These are phyloP conservation scores for Dissostichus mawsoni DNA, from an alignment of 2,113 vertebrate genomes.

Conservation along the genomic window DNA sequence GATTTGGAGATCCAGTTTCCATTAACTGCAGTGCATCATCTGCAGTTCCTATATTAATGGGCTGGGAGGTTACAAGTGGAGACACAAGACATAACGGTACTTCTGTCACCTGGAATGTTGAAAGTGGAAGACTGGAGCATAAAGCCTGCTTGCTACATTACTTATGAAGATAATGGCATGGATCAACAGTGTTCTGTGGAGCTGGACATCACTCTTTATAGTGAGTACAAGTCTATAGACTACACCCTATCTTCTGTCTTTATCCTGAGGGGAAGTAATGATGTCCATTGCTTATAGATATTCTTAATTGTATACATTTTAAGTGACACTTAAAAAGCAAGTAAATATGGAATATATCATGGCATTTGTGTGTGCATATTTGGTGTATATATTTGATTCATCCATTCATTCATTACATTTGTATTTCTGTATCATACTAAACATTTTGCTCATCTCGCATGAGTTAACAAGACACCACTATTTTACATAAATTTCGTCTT, in stretches of 20 bases:
- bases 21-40: slow-evolving; percentile 50
- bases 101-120: background rate
- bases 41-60: rapidly evolving
- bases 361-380: background rate
- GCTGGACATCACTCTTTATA: slow-evolving; percentile 51
- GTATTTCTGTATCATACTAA: too few relatives aligned
- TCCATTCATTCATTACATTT: too few relatives aligned
- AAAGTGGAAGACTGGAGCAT: slow-evolving; percentile 29
- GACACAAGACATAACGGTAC: rapidly evolving
- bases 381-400: too few relatives aligned
- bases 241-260: background rate
- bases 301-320: background rate
- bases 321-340: background rate
- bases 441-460: too few relatives aligned
- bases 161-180: rapidly evolving
- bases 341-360: background rate
- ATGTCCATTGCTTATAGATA: background rate
- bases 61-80: slow-evolving; percentile 46
- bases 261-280: background rate
- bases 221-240: slow-evolving; percentile 57
- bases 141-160: background rate
- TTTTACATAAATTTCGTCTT: too few relatives aligned
- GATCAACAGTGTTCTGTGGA: rapidly evolving
- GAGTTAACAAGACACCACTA: too few relatives aligned
- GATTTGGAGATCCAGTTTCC: slow-evolving; percentile 54